Conservation (phyloP, 92 coral and sea anemone species). For the Hydrozoanthus gracilis region DNA sequence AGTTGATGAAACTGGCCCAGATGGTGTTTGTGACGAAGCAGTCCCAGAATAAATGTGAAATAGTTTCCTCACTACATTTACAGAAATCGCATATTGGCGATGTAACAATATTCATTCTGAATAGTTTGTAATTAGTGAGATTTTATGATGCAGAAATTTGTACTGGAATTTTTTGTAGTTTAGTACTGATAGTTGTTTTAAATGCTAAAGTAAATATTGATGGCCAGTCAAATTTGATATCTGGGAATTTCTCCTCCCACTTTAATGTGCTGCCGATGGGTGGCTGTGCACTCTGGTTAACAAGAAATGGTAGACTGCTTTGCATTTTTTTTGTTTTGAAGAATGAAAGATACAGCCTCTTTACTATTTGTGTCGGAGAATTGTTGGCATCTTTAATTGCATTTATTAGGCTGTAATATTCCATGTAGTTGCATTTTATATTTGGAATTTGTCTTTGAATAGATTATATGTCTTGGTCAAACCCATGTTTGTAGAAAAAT, state of each 20-base stretch:
- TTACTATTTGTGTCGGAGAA: conserved; percentile 4
- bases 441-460: not conserved
- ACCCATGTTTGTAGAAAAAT: not conserved
- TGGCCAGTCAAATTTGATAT: not conserved
- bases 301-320: not conserved
- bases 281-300: conserved; percentile 1
- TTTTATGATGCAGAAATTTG: not conserved
- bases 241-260: conserved; percentile 1
- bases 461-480: not conserved
- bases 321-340: not conserved
- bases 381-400: conserved; percentile 4
- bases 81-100: too few species aligned
- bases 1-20: too few species aligned
- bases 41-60: too few species aligned
- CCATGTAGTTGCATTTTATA: not conserved
- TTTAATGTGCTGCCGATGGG: conserved; percentile 6
- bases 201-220: not conserved
- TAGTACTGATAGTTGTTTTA: not conserved
- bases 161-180: not conserved
- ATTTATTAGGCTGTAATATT: not conserved
- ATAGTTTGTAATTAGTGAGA: too few species aligned
- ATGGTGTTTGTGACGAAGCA: too few species aligned
- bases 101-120: too few species aligned
- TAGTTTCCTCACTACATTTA: too few species aligned
- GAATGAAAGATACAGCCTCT: conserved; percentile 4